phyloP scores from a whole-genome alignment of 92 coral and sea anemone genomes.

The Muricea muricata region DNA sequence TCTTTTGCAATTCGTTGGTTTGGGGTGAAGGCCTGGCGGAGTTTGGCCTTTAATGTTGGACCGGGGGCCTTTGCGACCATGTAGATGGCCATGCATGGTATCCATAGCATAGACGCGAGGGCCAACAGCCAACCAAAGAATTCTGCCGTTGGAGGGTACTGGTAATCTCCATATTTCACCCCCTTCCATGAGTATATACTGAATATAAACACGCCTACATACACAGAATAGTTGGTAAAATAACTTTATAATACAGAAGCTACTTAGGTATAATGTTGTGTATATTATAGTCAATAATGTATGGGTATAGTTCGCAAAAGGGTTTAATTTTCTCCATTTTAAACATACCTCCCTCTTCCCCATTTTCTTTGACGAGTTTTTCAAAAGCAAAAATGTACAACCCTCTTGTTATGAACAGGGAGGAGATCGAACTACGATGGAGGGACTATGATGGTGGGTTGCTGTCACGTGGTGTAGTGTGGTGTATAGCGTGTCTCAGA shows the following conservation, averaged over 20 bases:
- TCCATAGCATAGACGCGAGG: constrained; percentile 92
- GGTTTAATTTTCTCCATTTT: too few species aligned
- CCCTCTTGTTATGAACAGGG: too few species aligned
- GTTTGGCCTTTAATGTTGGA: constrained; percentile 47
- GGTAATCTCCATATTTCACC: constrained; percentile 75
- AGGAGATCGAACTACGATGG: too few species aligned
- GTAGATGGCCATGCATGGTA: constrained; percentile 92
- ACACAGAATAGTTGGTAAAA: background rate
- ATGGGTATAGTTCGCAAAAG: too few species aligned
- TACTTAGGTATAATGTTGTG: too few species aligned
- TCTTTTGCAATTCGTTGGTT: constrained; percentile 73
- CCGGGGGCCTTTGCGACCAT: constrained; percentile 70
- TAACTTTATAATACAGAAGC: background rate
- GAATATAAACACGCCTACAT: constrained; percentile 80
- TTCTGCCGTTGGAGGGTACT: constrained; percentile 95
- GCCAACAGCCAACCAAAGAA: constrained; percentile 94
- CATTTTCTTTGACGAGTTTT: too few species aligned
- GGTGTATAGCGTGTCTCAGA: too few species aligned
- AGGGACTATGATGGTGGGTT: too few species aligned
- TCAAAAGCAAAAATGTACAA: too few species aligned
- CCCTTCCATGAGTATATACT: constrained; percentile 89
- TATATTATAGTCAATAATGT: too few species aligned
- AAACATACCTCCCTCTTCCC: too few species aligned
- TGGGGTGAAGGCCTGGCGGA: constrained; percentile 68
- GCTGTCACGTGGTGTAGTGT: too few species aligned